phyloP scores from a whole-genome alignment of 1,140 invertebrate genomes.

The Gryllus bimaculatus region DNA sequence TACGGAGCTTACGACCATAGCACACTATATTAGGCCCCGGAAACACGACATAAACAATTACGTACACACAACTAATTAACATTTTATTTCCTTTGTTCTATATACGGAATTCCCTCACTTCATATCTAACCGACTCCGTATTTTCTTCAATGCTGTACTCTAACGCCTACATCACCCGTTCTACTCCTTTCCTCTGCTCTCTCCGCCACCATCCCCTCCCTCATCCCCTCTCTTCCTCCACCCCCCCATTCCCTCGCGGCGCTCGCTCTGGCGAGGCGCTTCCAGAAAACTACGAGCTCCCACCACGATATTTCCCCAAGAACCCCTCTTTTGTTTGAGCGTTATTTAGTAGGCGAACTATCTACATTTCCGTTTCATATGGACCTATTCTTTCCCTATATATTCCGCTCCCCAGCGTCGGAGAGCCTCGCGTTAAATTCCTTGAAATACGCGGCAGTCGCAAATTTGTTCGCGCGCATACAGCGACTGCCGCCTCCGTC shows the following conservation, averaged over 20 bases:
- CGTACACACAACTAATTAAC: too few species aligned
- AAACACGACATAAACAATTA: too few species aligned
- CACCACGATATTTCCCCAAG: neutral
- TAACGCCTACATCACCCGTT: constrained; percentile 22
- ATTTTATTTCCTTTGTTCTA: too few species aligned
- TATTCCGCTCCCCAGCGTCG: neutral
- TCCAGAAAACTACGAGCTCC: neutral
- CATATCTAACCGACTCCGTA: too few species aligned
- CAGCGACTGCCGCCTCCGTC: neutral
- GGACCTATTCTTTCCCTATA: constrained; percentile 4
- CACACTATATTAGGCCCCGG: too few species aligned
- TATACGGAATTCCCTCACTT: too few species aligned
- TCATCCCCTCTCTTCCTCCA: neutral
- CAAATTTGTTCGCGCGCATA: neutral
- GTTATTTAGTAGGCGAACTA: constrained; percentile 4
- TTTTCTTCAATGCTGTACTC: constrained; percentile 27
- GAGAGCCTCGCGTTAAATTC: neutral
- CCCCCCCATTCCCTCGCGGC: neutral
- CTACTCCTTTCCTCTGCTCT: neutral
- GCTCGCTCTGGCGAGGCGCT: neutral
- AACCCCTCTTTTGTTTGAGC: neutral
- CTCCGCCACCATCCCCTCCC: neutral
- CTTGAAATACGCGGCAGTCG: neutral
- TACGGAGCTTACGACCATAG: too few species aligned
- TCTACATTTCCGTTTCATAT: constrained; percentile 5